Conservation (phyloP, 1,140 invertebrate genomes). For the Drosophila erecta region DNA sequence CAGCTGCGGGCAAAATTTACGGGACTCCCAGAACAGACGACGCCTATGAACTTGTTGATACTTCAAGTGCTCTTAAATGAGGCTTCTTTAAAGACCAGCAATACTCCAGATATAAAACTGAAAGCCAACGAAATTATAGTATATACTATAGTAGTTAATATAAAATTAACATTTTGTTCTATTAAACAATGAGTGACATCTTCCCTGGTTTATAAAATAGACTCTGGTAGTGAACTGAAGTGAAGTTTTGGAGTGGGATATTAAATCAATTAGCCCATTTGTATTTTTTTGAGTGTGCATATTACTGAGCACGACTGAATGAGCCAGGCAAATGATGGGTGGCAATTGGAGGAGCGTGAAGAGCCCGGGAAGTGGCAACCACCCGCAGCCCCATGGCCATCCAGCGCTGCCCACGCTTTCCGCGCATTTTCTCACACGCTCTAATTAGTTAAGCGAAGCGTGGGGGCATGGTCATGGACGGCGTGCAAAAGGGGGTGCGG, state of each 20-base stretch:
- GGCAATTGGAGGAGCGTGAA: constrained; percentile 34
- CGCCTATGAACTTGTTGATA: constrained; percentile 20
- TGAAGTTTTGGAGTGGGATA: background rate
- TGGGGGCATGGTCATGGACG: constrained; percentile 47
- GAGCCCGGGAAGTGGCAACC: constrained; percentile 15
- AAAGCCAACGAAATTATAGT: background rate
- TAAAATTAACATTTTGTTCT: background rate
- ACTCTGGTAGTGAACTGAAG: no score
- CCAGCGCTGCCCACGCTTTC: constrained; percentile 6
- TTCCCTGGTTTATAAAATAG: no score
- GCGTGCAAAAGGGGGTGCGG: constrained; percentile 5
- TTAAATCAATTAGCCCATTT: background rate
- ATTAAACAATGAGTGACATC: no score
- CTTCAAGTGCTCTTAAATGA: background rate
- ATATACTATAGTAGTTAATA: no score
- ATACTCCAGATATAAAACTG: background rate
- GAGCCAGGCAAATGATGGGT: constrained; percentile 38
- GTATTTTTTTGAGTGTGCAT: background rate
- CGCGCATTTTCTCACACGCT: constrained; percentile 70
- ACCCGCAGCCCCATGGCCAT: background rate
- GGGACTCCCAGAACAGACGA: background rate
- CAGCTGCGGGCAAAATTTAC: constrained; percentile 17
- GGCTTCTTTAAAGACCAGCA: background rate
- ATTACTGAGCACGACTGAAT: constrained; percentile 45
- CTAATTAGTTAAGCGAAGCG: constrained; percentile 80